Percentiles rank a stretch among this genome's conserved stretches.
phyloP scores from a whole-genome alignment of 2,113 vertebrate genomes.

The mouse (Mus musculus) region GRCm39 chr1:61811501-61812000 shows the following conservation, averaged over 20 bases:
- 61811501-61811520: not conserved
- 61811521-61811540: not conserved
- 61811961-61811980: not conserved
- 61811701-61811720: not conserved
- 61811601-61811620: not conserved
- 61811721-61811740: not conserved
- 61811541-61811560: not conserved
- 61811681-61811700: not conserved
- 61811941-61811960: not conserved
- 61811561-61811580: not conserved
- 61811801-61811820: not conserved
- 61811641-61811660: not conserved
- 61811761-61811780: not conserved
- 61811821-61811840: not conserved
- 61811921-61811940: not conserved
- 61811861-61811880: not conserved
- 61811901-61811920: not conserved
- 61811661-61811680: not conserved
- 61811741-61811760: not conserved
- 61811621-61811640: not conserved
- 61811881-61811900: not conserved
- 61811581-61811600: not conserved
- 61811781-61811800: too few relatives aligned
- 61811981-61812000: not conserved
- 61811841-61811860: not conserved